These are phyloP conservation scores for Sitophilus oryzae DNA, from an alignment of 1,140 invertebrate species.

Conservation along the genomic window DNA sequence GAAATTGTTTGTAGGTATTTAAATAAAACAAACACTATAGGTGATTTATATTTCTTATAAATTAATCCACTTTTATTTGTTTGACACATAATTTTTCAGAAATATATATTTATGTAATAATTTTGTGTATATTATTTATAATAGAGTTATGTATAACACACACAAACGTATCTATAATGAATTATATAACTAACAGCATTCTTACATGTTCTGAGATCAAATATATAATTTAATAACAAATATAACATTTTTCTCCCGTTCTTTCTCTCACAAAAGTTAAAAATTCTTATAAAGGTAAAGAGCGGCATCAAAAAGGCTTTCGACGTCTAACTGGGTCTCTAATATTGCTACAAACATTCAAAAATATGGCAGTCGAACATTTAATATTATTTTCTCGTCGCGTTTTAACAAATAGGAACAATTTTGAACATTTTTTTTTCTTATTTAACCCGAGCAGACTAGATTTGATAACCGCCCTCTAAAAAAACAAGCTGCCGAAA, in stretches of 20 bases:
- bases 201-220: conserved; percentile 44
- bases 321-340: background rate
- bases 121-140: conserved; percentile 39
- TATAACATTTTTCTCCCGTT: conserved; percentile 38
- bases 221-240: conserved; percentile 44
- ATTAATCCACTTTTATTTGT: conserved; percentile 41
- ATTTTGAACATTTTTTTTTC: conserved; percentile 30
- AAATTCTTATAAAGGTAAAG: conserved; percentile 10
- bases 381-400: conserved; percentile 26
- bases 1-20: no score
- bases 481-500: conserved; percentile 22
- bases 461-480: no score
- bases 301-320: conserved; percentile 8
- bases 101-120: conserved; percentile 43
- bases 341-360: conserved; percentile 33
- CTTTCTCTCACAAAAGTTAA: conserved; percentile 10
- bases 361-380: conserved; percentile 33
- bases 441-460: background rate
- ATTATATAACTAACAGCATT: conserved; percentile 39
- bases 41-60: conserved; percentile 30
- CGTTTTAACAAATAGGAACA: conserved; percentile 33
- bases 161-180: conserved; percentile 39
- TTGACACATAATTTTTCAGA: conserved; percentile 44
- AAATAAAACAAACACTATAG: conserved; percentile 9
- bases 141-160: conserved; percentile 39